Base-by-base conservation (phyloP, 1,140 invertebrate genomes). In the Hylaeus anthracinus region DNA sequence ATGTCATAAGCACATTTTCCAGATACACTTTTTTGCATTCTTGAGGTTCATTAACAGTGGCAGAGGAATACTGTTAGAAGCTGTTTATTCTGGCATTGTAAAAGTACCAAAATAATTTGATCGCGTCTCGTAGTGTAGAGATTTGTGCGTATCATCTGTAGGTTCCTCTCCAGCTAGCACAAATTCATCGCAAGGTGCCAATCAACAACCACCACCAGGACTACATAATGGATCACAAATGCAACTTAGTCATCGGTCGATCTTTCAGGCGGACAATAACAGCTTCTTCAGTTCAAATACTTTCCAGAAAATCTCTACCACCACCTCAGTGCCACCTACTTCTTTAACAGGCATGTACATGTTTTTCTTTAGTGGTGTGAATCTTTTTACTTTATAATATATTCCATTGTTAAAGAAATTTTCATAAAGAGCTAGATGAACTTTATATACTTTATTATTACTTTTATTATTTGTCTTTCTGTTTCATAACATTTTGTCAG, bases 261-360 rank as follows among this genome's bases (percentile, higher is more conserved):
- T 94, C 85, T 93, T 94, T 90, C 94, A 94, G 88, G 90, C 92
- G 69, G 94, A 94, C 89, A 94, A 94, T 90, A 94, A 94, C 86
- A 94, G 94, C 88, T 94, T 94, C 90, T 94, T 94, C 89, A 94
- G 94, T 85, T 93, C 94, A 37, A 94, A 94, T 78, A 94, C 89
- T 81, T 94, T 94, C 86, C 93, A 94, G 80, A 94, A 94, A 93
- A 91, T 94, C 81, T 86, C 93, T 66, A 91, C 91, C 55, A 88
- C 89, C 65, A 88, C 88, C 61, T 88, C 91, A 67, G 79, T 85
- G 45, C 89, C 90, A 86, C 80, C 91, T 26, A 88, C 88, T 75
- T 88, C 91, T 73, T 91, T 93, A 71, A 80, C 91, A 90, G 92
- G 93, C 88, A 88, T 82, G 86, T 88, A 86, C 78, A 78, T 66